phyloP scores from a whole-genome alignment of 2,888 invertebrate species.

The Chrysotoxum bicinctum region DNA sequence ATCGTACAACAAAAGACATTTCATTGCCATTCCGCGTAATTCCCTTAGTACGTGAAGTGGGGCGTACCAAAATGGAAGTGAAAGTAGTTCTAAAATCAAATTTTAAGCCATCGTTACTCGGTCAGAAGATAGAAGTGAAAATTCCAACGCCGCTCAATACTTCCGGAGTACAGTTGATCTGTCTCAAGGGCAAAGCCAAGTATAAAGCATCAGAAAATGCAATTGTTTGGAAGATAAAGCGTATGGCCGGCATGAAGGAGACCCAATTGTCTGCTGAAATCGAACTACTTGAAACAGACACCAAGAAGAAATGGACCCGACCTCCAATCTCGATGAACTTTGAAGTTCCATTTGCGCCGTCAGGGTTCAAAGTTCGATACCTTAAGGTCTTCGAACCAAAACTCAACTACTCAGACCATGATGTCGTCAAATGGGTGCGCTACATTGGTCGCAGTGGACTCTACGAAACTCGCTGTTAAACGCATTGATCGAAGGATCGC shows the following conservation, averaged over 20 bases:
- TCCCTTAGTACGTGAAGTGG: conserved; percentile 98
- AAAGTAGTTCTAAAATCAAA: conserved; percentile 99
- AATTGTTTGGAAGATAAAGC: conserved; percentile 97
- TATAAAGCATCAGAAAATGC: conserved; percentile 99
- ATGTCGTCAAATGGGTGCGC: conserved; percentile 99
- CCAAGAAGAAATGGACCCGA: conserved; percentile 99
- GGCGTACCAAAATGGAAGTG: conserved; percentile 99
- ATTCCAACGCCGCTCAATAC: conserved; percentile 99
- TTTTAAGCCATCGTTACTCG: conserved; percentile 98
- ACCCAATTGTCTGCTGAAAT: conserved; percentile 99
- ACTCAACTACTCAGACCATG: conserved; percentile 99
- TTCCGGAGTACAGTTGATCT: conserved; percentile 98
- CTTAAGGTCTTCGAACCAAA: conserved; percentile 99
- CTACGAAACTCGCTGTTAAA: conserved; percentile 98
- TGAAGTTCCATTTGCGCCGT: conserved; percentile 99
- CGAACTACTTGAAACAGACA: conserved; percentile 98
- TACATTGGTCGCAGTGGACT: conserved; percentile 99
- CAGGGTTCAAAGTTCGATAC: conserved; percentile 99
- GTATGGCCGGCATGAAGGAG: conserved; percentile 99
- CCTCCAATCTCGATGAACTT: conserved; percentile 99
- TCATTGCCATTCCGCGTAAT: conserved; percentile 99
- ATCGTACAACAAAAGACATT: conserved; percentile 99
- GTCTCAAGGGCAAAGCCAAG: conserved; percentile 99
- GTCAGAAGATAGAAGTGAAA: conserved; percentile 99
- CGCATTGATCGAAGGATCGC: neutral